phyloP scores from a whole-genome alignment of 2,113 vertebrate genomes.

The Oreocharis arfaki region DNA sequence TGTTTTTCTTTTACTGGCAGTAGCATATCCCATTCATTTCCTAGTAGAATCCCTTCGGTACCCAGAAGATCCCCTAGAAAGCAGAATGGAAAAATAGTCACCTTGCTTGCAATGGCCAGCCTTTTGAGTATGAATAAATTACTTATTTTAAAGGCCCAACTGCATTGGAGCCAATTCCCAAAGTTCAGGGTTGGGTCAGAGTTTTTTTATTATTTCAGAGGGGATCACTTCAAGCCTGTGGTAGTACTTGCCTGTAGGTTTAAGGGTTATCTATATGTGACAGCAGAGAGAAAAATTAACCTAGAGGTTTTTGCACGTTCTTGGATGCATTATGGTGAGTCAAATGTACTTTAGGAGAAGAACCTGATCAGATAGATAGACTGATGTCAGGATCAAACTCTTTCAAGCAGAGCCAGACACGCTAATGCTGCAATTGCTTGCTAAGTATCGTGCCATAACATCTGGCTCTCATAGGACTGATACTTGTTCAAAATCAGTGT shows the following conservation, averaged over 20 bases:
- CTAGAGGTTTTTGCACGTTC: background rate
- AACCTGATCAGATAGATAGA: background rate
- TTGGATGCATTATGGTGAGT: background rate
- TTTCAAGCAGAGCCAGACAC: background rate
- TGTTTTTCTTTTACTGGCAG: background rate
- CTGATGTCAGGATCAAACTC: background rate
- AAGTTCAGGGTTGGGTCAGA: background rate
- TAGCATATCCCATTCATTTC: background rate
- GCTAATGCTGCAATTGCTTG: background rate
- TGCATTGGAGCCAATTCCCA: background rate
- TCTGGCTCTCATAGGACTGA: background rate
- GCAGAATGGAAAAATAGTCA: background rate
- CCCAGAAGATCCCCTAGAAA: background rate
- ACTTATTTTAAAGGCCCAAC: background rate
- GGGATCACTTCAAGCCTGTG: background rate
- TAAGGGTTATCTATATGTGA: background rate
- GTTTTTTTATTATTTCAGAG: no score
- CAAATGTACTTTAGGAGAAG: background rate
- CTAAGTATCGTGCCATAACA: background rate
- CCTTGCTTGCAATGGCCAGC: background rate
- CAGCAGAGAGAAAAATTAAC: background rate
- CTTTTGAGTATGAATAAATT: background rate
- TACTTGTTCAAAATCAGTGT: background rate
- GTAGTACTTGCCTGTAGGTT: background rate
- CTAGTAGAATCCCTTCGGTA: background rate